A percentile compares a stretch with the other conserved stretches of the same genome.
phyloP scores from a whole-genome alignment of 2,888 invertebrate species.

The Lasiommata megera region DNA sequence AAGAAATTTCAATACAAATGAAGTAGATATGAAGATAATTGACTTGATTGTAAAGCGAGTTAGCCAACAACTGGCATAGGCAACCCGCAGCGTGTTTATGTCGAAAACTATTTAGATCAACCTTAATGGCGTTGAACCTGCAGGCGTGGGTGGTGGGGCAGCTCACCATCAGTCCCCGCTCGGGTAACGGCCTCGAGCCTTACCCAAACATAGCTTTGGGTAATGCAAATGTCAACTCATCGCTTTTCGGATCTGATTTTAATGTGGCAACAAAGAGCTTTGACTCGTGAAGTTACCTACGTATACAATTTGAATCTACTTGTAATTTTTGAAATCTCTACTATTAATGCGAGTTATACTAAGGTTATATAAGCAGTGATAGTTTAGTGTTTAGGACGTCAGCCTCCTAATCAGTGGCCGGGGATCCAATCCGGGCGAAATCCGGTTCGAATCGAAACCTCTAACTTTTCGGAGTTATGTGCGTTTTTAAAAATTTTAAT shows the following conservation, averaged over 20 bases:
- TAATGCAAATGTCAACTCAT: constrained; percentile 59
- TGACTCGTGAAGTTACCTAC: not conserved
- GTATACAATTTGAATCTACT: not conserved
- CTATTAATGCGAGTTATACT: too few relatives aligned
- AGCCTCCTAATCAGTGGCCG: too few relatives aligned
- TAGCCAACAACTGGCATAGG: not conserved
- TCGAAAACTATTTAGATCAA: not conserved
- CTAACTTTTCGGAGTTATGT: too few relatives aligned
- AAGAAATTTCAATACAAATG: too few relatives aligned
- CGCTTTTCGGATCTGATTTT: not conserved
- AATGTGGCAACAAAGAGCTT: not conserved
- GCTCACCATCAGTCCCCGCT: constrained; percentile 35
- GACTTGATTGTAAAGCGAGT: too few relatives aligned
- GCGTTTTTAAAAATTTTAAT: too few relatives aligned
- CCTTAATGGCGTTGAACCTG: constrained; percentile 61
- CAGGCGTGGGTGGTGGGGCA: constrained; percentile 61
- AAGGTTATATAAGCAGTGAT: too few relatives aligned
- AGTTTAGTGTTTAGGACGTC: too few relatives aligned
- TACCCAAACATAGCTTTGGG: constrained; percentile 43
- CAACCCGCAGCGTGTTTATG: not conserved
- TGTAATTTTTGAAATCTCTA: too few relatives aligned
- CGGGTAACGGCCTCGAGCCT: constrained; percentile 62
- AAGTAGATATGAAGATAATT: too few relatives aligned
- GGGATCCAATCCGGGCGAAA: too few relatives aligned
- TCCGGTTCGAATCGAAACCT: too few relatives aligned